Evolutionary conservation across 2,888 invertebrate species (phyloP), one percentile per base, ranked within the genome.

Genomic region (Heliconius charithonia): DNA sequence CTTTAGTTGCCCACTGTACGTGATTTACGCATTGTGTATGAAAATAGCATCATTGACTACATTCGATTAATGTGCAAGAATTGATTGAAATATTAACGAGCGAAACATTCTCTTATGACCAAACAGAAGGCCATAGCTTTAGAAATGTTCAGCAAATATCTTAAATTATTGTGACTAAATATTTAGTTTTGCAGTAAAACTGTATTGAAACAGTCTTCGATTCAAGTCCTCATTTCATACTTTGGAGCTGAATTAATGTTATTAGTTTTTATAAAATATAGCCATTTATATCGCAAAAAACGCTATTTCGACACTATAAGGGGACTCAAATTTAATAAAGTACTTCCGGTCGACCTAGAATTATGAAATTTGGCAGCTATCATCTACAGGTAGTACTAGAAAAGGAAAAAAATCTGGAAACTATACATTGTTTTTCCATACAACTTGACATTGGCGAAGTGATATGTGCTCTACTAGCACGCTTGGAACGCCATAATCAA

Each of bases 31-130:
- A 65, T 70, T 78, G 80, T 78, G 72, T 59, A 73, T 77, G 63
- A n/a, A 80, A 80, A 80, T 81, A 81, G 78, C 78, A 81, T 78
- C 71, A 80, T 78, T 72, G 81, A 78, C 71, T 80, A 74, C 41
- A 65, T 45, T 19, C 51, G 72, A 72, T 77, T 77, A 77, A 77
- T 51, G 65, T 25, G 10, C 63, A 65, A 74, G 67, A 69, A 74
- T 79, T 74, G 80, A 80, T 79, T 76, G 76, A 77, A 80, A 71
- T 22, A 69, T 63, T 51, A 75, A 41, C 66, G 66, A 62, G 12
- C 67, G 74, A 45, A 63, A 74, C 74, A 63, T 65, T 45, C 69
- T 69, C 56, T 25, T 62, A 63, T 29, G 45, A 63, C 41, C 62
- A 27, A 41, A 65, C 25, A 37, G 62, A 63, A 74, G 63, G 45